Evolutionary conservation across 2,113 vertebrate genomes (phyloP).

Genomic region (Tiliqua scincoides): DNA sequence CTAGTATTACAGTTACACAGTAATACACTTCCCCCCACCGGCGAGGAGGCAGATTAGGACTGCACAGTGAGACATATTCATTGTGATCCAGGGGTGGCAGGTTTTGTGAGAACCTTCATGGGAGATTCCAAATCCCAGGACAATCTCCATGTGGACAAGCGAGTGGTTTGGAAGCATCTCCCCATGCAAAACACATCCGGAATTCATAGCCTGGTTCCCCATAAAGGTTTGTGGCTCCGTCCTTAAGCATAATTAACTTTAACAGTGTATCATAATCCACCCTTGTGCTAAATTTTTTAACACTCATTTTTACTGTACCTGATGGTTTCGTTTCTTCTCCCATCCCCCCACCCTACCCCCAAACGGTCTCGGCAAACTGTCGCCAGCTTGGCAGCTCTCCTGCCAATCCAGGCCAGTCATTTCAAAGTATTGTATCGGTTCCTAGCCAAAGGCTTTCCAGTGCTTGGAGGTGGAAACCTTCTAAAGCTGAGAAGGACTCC

Average conservation of each 20-base stretch:
- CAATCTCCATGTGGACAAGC: neutral
- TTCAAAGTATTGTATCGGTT: neutral
- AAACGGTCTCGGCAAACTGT: neutral
- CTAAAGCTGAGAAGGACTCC: neutral
- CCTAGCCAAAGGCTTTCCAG: neutral
- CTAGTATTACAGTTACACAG: too few species aligned
- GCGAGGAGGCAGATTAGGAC: too few species aligned
- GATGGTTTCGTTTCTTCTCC: neutral
- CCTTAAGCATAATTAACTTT: conserved; percentile 29
- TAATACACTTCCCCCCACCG: too few species aligned
- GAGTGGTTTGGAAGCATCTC: neutral
- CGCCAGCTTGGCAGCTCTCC: neutral
- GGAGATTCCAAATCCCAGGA: too few species aligned
- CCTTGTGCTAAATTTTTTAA: conserved; percentile 9
- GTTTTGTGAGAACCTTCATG: neutral
- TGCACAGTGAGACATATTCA: neutral
- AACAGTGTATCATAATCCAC: conserved; percentile 12
- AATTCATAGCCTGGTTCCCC: neutral
- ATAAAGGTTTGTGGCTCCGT: conserved; percentile 8
- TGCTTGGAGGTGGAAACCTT: neutral
- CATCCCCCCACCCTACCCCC: accelerated
- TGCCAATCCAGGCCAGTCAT: neutral
- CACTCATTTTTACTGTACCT: neutral
- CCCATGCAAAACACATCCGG: neutral
- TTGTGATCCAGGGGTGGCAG: neutral